These are phyloP conservation scores for Hanleya hanleyi DNA, from an alignment of 2,888 invertebrate species.

Conservation along the genomic window DNA sequence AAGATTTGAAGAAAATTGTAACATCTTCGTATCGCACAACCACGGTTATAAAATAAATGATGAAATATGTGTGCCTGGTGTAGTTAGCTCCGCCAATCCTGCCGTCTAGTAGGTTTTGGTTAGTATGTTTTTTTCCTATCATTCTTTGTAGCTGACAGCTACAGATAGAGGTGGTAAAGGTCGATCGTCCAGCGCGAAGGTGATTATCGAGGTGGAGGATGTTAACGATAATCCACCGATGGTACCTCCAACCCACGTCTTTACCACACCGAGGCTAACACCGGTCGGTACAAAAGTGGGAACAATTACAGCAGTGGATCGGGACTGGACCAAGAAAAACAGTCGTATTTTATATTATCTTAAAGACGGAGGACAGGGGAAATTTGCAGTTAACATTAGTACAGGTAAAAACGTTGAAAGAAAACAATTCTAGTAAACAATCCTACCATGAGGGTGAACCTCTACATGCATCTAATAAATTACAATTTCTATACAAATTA, in stretches of 20 bases:
- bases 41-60: no score
- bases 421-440: no score
- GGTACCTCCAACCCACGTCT: constrained; percentile 11
- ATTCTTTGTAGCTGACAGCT: constrained; percentile 29
- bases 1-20: no score
- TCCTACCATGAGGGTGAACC: no score
- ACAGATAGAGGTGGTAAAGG: constrained; percentile 37
- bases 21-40: no score
- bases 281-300: constrained; percentile 15
- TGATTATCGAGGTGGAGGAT: constrained; percentile 30
- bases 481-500: no score
- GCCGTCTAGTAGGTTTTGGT: no score
- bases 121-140: background rate
- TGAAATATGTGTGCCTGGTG: no score
- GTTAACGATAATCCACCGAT: constrained; percentile 37
- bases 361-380: constrained; percentile 16
- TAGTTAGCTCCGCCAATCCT: no score
- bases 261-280: constrained; percentile 12
- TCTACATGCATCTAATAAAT: no score
- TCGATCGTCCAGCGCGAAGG: constrained; percentile 16
- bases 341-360: constrained; percentile 23
- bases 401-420: no score
- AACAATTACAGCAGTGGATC: constrained; percentile 13
- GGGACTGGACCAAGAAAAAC: constrained; percentile 21
- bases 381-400: constrained; percentile 22